phyloP scores from a whole-genome alignment of 2,888 invertebrate genomes.

The Nomada ruficornis region DNA sequence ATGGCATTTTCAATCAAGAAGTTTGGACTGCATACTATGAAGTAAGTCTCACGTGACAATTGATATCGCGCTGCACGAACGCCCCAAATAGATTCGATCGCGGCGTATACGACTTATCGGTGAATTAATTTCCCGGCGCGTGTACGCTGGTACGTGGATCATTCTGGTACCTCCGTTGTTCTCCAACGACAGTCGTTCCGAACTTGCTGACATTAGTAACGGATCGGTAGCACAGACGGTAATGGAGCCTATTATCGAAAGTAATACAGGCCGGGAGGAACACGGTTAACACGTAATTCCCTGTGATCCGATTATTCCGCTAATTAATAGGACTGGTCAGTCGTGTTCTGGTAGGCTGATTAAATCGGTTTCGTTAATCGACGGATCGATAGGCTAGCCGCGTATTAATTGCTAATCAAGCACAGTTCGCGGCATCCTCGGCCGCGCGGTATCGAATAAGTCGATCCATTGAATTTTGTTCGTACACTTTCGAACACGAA shows the following conservation, averaged over 20 bases:
- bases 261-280: slow-evolving; percentile 62
- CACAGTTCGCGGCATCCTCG: slow-evolving; percentile 8
- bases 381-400: slow-evolving; percentile 50
- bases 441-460: slow-evolving; percentile 20
- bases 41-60: slow-evolving; percentile 8
- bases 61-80: slow-evolving; percentile 14
- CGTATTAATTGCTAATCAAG: slow-evolving; percentile 68
- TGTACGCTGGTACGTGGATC: neutral
- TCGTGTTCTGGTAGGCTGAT: slow-evolving; percentile 62
- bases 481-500: too few species aligned
- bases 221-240: slow-evolving; percentile 56
- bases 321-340: slow-evolving; percentile 71
- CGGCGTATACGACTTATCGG: slow-evolving; percentile 55
- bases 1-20: too few species aligned
- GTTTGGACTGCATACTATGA: too few species aligned
- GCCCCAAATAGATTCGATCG: slow-evolving; percentile 52
- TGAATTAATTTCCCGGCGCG: slow-evolving; percentile 49
- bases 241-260: slow-evolving; percentile 70
- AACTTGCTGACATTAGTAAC: slow-evolving; percentile 60
- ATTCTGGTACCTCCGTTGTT: slow-evolving; percentile 5
- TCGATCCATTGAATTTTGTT: neutral
- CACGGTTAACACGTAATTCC: slow-evolving; percentile 67
- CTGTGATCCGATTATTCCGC: slow-evolving; percentile 73
- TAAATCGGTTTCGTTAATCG: slow-evolving; percentile 71
- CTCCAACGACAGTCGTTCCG: slow-evolving; percentile 24